Base-by-base conservation (phyloP, 53 echinoderm and acorn worm genomes). In the Paracentrotus lividus region DNA sequence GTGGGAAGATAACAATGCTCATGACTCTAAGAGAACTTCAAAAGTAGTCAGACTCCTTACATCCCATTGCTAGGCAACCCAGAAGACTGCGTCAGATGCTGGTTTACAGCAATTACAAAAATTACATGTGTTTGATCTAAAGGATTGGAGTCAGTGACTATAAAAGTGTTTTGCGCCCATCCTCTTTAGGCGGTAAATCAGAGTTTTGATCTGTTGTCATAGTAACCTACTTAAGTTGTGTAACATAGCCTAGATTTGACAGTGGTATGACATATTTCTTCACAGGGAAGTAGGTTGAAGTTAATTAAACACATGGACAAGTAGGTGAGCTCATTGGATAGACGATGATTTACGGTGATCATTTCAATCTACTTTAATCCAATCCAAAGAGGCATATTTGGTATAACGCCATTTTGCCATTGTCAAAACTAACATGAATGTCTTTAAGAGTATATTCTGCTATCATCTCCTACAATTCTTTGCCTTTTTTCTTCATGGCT, bases 111-210 rank as follows among this genome's bases (percentile, higher is more conserved):
- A 64, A 64, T 64, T 64, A 64, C 64, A 26, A 26, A 64, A 64
- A 64, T 64, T 64, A 64, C 64, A 64, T 64, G 64, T 64, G 64
- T 64, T 64, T 64, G 64, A 64, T 64, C 64, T 64, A 12, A 6
- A 31, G 64, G 31, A 64, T 64, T 64, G 27, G 64, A 64, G 13
- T 64, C 64, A 29, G 27, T 64, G 64, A 64, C 31, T 29, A 64
- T 8, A 27, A 27, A 20, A 59, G 16, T 5, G 4, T 13, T 64
- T 13, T 29, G 29, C 26, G 31, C 31, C 64, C 26, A 13, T 64
- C 8, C 64, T 27, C 29, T 29, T 64, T 64, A 64, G 26, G 27
- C 13, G 9, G 27, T 29, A 31, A 64, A 64, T 31, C 8, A 64
- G 5, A 64, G 64, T 27, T 64, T 29, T 64, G 49, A 64, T 64